Conservation (phyloP, 2,888 invertebrate genomes). For the Hofmannophila pseudospretella region DNA sequence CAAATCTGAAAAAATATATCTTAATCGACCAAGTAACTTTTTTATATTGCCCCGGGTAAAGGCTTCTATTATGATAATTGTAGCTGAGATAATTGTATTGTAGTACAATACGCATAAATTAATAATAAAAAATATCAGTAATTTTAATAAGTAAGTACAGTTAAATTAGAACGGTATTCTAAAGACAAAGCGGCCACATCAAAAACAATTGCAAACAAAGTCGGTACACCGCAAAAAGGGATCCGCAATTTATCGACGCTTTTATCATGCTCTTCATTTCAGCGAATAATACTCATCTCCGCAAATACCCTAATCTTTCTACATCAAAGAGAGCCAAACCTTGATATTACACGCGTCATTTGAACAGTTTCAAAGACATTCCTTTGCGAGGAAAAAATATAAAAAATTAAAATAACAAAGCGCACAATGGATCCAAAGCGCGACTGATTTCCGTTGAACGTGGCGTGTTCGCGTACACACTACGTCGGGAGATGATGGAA, state of each 20-base stretch:
- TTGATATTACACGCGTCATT: constrained; percentile 75
- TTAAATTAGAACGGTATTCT: background rate
- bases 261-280: constrained; percentile 52
- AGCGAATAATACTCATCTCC: constrained; percentile 64
- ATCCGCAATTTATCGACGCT: constrained; percentile 42
- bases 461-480: constrained; percentile 15
- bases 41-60: no score
- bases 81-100: no score
- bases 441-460: constrained; percentile 43
- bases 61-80: no score
- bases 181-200: constrained; percentile 38
- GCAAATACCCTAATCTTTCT: constrained; percentile 64
- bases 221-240: constrained; percentile 50
- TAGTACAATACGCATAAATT: no score
- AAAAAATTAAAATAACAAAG: constrained; percentile 75
- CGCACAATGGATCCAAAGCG: constrained; percentile 43
- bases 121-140: no score
- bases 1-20: no score
- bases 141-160: no score
- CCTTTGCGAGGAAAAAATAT: constrained; percentile 32
- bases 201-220: constrained; percentile 41
- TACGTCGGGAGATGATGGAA: constrained; percentile 38
- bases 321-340: constrained; percentile 70
- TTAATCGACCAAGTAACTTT: no score
- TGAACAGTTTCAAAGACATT: constrained; percentile 75